A percentile compares a stretch with the other conserved stretches of the same genome.
Evolutionary conservation across 2,113 vertebrate species (phyloP).

Genomic region (Ciconia boyciana): DNA sequence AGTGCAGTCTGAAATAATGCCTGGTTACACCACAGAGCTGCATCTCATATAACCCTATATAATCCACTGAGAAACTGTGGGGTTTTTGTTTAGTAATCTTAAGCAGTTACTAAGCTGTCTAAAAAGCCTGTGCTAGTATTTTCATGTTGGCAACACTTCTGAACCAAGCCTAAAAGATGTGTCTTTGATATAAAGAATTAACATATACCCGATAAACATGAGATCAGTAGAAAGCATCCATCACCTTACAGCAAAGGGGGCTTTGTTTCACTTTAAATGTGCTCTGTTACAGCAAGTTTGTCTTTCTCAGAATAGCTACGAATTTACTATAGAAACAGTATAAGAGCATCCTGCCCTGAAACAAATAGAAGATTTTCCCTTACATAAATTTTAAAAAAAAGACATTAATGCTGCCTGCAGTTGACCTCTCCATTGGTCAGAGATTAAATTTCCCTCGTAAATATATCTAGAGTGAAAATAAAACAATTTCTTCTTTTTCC

Average conservation of each 20-base stretch:
- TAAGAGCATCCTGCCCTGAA: background rate
- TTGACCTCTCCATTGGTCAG: background rate
- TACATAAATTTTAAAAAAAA: background rate
- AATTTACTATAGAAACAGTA: slow-evolving; percentile 21
- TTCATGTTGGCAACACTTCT: background rate
- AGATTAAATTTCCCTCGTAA: background rate
- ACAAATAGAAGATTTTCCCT: background rate
- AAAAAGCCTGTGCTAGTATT: background rate
- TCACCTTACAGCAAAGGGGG: background rate
- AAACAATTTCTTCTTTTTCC: background rate
- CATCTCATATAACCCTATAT: background rate
- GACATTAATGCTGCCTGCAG: background rate
- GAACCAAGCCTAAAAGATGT: background rate
- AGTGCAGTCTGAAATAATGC: background rate
- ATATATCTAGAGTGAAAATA: background rate
- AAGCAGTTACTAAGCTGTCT: background rate
- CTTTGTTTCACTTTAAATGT: slow-evolving; percentile 5
- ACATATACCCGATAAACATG: background rate
- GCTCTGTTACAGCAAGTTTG: background rate
- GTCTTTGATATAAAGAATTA: background rate
- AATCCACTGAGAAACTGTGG: background rate
- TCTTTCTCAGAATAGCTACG: slow-evolving; percentile 21
- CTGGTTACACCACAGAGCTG: background rate
- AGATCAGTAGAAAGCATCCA: background rate
- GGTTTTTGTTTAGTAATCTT: background rate